phyloP scores from a whole-genome alignment of 2,113 vertebrate genomes.

The Anseranas semipalmata region DNA sequence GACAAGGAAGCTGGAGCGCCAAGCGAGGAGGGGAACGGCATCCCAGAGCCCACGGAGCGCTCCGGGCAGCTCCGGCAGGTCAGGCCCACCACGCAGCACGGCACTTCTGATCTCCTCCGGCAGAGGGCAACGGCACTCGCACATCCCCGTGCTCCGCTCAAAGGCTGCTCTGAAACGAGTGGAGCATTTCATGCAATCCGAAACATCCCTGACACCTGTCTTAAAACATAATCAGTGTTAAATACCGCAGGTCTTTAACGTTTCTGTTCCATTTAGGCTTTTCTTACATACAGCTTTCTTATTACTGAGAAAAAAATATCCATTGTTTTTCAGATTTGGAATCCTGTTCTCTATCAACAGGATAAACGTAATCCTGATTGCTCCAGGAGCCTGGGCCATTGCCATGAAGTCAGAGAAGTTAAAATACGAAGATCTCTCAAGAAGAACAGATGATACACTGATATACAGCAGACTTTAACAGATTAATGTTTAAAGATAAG shows the following conservation, averaged over 20 bases:
- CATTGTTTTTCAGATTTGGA: neutral
- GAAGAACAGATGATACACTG: neutral
- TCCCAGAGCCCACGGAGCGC: neutral
- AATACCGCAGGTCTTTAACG: rapidly evolving
- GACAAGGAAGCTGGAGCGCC: neutral
- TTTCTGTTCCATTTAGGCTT: neutral
- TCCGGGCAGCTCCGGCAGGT: neutral
- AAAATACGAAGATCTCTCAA: neutral
- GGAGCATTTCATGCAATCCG: rapidly evolving
- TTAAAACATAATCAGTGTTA: neutral
- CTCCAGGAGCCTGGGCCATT: neutral
- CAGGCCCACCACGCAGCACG: neutral
- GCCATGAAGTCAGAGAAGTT: neutral
- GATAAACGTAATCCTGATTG: neutral
- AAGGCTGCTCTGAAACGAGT: neutral
- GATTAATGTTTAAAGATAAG: neutral
- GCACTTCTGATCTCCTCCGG: neutral
- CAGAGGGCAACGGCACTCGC: neutral
- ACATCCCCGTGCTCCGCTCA: neutral
- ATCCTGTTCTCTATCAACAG: neutral
- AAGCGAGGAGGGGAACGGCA: neutral
- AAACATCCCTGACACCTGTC: neutral
- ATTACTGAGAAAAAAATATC: neutral
- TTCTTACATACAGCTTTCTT: rapidly evolving
- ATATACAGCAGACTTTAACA: neutral